Conservation (phyloP, 2,113 vertebrate species). For the Urocynchramus pylzowi region DNA sequence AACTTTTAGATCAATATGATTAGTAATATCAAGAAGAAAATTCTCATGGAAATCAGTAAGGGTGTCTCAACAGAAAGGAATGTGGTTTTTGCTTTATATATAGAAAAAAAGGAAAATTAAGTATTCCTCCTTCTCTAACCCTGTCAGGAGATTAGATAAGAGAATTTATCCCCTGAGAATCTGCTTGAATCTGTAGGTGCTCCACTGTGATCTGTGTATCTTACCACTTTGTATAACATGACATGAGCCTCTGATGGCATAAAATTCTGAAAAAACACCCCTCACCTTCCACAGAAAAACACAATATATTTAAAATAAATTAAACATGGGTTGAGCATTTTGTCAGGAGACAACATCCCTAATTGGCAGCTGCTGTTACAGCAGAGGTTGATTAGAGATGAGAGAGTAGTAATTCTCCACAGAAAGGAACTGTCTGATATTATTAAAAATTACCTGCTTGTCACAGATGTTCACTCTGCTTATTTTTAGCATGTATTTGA, state of each 20-base stretch:
- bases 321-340: not conserved
- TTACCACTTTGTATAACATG: not conserved
- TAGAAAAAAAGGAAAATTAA: not conserved
- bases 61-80: not conserved
- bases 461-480: conserved; percentile 20
- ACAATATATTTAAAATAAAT: conserved; percentile 27
- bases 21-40: not conserved
- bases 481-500: conserved; percentile 36
- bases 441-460: conserved; percentile 61
- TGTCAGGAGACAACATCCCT: conserved; percentile 44
- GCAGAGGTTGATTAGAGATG: conserved; percentile 47
- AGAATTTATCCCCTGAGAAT: not conserved
- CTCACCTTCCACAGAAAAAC: not conserved
- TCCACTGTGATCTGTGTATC: not conserved
- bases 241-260: not conserved
- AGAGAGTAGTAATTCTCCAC: conserved; percentile 53
- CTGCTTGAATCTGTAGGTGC: not conserved
- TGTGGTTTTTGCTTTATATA: not conserved
- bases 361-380: conserved; percentile 55
- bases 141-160: not conserved
- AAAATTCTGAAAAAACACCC: not conserved
- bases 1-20: not conserved
- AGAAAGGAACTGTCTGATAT: conserved; percentile 43
- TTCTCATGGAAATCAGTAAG: not conserved
- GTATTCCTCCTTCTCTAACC: not conserved